These are phyloP conservation scores for Pseudopleuronectes americanus DNA, from an alignment of 2,797 vertebrate genomes.

Conservation along the genomic window DNA sequence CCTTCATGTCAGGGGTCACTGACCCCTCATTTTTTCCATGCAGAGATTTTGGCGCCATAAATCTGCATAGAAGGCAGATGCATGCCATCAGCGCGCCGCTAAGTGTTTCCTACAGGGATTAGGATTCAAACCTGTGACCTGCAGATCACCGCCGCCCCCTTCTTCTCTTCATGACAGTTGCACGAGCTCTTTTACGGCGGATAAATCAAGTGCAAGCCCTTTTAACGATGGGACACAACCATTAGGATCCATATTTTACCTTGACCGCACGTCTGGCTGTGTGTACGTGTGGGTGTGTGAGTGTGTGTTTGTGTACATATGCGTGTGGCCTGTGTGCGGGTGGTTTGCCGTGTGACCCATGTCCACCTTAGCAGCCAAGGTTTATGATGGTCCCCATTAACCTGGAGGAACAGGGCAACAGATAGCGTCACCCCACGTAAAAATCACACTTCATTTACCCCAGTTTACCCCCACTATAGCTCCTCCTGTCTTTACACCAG, in stretches of 20 bases:
- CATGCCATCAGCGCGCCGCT: conserved; percentile 56
- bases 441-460: conserved; percentile 72
- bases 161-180: conserved; percentile 61
- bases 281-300: conserved; percentile 36
- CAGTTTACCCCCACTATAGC: conserved; percentile 42
- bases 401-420: conserved; percentile 67
- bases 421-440: conserved; percentile 72
- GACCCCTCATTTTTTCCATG: conserved; percentile 31
- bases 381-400: conserved; percentile 81
- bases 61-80: conserved; percentile 73
- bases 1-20: conserved; percentile 37
- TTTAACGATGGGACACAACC: conserved; percentile 80
- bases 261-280: conserved; percentile 46
- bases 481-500: conserved; percentile 23
- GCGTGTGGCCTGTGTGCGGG: conserved; percentile 21
- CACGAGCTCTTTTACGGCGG: conserved; percentile 71
- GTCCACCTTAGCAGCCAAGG: conserved; percentile 67
- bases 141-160: conserved; percentile 45
- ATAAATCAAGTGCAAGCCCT: conserved; percentile 80
- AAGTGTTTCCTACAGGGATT: conserved; percentile 72
- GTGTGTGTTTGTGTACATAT: conserved; percentile 47
- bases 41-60: conserved; percentile 58
- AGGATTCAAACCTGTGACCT: conserved; percentile 73
- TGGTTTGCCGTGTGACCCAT: conserved; percentile 66
- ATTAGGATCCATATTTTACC: conserved; percentile 81